Evolutionary conservation across 2,797 vertebrate genomes (phyloP).

Genomic region (Hydrolagus colliei): DNA sequence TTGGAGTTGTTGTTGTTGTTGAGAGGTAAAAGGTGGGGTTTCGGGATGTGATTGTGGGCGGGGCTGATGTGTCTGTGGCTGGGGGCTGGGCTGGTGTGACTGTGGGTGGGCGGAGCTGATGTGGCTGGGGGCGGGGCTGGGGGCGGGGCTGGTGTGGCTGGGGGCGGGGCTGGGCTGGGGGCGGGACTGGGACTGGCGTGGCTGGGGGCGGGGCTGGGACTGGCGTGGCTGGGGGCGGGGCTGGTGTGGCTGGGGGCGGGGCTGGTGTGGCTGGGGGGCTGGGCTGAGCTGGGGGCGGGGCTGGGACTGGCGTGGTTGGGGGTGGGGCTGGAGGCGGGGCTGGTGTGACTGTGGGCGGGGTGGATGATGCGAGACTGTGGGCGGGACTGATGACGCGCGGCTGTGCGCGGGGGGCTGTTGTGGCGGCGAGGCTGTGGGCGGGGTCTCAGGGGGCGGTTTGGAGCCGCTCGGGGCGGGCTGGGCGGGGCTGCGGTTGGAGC

Average conservation of each 20-base stretch:
- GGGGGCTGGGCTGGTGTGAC: neutral
- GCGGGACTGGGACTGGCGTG: neutral
- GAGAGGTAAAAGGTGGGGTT: no score
- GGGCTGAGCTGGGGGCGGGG: neutral
- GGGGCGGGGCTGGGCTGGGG: neutral
- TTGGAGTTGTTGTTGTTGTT: no score
- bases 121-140: neutral
- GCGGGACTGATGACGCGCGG: neutral
- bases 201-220: neutral
- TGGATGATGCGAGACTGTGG: neutral
- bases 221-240: neutral
- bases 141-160: neutral
- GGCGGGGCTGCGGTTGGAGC: slow-evolving; percentile 22
- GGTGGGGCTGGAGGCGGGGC: neutral
- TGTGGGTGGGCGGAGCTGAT: neutral
- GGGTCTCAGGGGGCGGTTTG: slow-evolving; percentile 13
- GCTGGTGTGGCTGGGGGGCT: neutral
- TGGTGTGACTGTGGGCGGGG: neutral
- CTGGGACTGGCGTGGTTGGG: no score
- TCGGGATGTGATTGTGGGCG: neutral
- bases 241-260: neutral
- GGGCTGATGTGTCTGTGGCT: neutral
- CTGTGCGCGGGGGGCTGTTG: neutral
- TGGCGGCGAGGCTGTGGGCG: slow-evolving; percentile 24
- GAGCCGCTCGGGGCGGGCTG: neutral